Percentiles rank a stretch among this genome's conserved stretches.
Conservation (phyloP, 2,888 invertebrate genomes). For the Malacosoma neustria region DNA sequence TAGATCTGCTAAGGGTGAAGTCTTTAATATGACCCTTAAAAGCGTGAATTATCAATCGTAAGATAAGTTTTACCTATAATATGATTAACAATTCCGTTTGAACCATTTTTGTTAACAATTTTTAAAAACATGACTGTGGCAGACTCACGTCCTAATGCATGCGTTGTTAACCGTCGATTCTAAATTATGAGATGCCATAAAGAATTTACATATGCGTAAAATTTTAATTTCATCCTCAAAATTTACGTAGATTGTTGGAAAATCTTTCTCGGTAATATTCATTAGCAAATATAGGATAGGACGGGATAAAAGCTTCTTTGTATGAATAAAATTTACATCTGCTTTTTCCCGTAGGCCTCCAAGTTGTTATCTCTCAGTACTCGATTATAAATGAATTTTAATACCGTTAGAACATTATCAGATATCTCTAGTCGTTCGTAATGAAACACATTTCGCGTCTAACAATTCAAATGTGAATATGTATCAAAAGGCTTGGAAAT, state of each 20-base stretch:
- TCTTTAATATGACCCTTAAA: too few species aligned
- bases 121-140: too few species aligned
- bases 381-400: not conserved
- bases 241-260: slow-evolving; percentile 17
- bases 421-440: too few species aligned
- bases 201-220: slow-evolving; percentile 6
- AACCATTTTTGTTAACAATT: too few species aligned
- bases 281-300: slow-evolving; percentile 5
- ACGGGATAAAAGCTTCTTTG: slow-evolving; percentile 18
- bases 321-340: slow-evolving; percentile 46
- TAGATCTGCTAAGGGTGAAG: too few species aligned
- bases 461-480: too few species aligned
- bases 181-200: not conserved
- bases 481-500: too few species aligned
- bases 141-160: not conserved
- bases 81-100: too few species aligned
- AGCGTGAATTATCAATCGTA: too few species aligned
- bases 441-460: too few species aligned
- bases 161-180: not conserved
- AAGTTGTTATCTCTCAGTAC: not conserved
- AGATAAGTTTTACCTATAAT: too few species aligned
- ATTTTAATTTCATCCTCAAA: slow-evolving; percentile 11
- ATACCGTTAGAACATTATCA: too few species aligned
- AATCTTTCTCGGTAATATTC: slow-evolving; percentile 4
- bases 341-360: slow-evolving; percentile 12